Base-by-base conservation (phyloP, 2,113 vertebrate genomes). In the Seriola quinqueradiata region DNA sequence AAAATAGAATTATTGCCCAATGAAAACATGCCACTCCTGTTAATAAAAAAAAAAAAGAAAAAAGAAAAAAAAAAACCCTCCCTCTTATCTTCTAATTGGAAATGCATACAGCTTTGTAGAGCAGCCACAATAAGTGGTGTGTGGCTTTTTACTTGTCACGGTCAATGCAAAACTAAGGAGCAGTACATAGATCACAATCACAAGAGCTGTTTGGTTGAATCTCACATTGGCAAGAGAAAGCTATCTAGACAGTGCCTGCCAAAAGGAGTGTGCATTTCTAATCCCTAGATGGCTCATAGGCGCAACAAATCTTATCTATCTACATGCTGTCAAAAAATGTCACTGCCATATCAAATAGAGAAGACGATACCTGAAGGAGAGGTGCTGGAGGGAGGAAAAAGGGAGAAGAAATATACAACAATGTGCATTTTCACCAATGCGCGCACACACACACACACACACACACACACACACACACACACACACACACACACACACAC, bases 281-380 rank as follows among this genome's bases (percentile, higher is more conserved):
- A 93, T 94, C 94, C 94, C 93, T 90, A 74, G 93, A 93, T 92
- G 91, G 92, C 90, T 94, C 83, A 88, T 93, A 91, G 90, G 91
- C 77, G 82, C 86, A 87, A 89, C 88, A 89, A 92, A 93, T 94
- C 88, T 90, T 90, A 92, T 92, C 92, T 91, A 95, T 94, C 94
- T 95, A 94, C 93, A 95, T 93, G 90, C 94, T 95, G 94, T 95
- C 94, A 95, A 95, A 92, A 92, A 93, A 92, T 95, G 92, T 94
- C 94, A 95, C 90, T 75, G 89, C 91, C 93, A 86, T 94, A 92
- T 95, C 94, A 95, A 94, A 92, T 86, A 75, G 81, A 90, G 84
- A 55, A 90, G 92, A 91, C 65, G 87, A 89, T 92, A 94, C 89
- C 90, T 91, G 91, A 92, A 95, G 93, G 87, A 89, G 84, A 92